Evolutionary conservation across 2,797 vertebrate species (phyloP).

Genomic region (Spinus olivaceus): DNA sequence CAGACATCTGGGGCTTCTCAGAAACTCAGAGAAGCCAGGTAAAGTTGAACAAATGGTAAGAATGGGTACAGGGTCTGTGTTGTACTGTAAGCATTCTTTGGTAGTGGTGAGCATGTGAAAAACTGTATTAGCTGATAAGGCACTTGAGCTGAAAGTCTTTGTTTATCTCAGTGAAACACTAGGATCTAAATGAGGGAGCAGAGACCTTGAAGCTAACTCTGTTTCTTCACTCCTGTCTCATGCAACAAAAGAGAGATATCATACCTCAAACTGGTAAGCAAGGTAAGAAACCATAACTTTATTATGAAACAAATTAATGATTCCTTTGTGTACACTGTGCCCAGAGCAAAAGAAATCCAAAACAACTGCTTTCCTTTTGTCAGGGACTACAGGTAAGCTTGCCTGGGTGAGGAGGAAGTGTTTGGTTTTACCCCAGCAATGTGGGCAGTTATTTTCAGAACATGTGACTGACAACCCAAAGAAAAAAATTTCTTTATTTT

Average conservation of each 20-base stretch:
- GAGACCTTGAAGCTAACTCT: neutral
- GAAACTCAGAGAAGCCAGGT: neutral
- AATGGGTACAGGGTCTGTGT: neutral
- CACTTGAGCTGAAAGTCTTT: neutral
- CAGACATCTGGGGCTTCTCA: neutral
- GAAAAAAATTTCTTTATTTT: neutral
- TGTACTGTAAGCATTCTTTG: neutral
- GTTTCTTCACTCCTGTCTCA: neutral
- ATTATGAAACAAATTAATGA: neutral
- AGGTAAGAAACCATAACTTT: neutral
- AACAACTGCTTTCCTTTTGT: neutral
- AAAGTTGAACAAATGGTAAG: neutral
- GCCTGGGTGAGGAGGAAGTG: neutral
- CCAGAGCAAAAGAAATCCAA: neutral
- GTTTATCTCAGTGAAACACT: neutral
- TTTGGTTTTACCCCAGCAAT: rapidly evolving
- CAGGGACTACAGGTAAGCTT: neutral
- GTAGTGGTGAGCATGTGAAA: neutral
- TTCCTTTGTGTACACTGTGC: neutral
- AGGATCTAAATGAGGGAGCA: neutral
- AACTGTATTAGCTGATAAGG: neutral
- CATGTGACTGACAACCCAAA: neutral
- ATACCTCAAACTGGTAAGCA: neutral
- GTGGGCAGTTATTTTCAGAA: neutral
- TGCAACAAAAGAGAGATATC: neutral